Evolutionary conservation across 2,888 invertebrate species (phyloP), one percentile per base, ranked within the genome.

Genomic region (Hemistola chrysoprasaria): DNA sequence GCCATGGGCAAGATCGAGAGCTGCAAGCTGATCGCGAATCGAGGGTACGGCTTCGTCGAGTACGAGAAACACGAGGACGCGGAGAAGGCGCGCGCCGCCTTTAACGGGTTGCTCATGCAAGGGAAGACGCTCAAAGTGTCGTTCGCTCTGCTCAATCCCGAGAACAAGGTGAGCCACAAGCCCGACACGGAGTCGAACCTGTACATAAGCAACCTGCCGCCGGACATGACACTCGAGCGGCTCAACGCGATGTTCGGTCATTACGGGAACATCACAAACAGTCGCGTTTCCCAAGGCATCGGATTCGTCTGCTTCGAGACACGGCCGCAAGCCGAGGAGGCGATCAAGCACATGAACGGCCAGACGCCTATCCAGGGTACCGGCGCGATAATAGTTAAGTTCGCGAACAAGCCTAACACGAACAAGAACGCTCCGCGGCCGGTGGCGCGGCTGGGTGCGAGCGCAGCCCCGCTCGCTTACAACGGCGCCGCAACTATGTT

Each of bases 1-100:
- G 89, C 89, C 22, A 88, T 88, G 85, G 90, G 90, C 50, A 88
- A 88, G 61, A 89, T 90, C 50, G 89, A 88, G 62, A 88, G 89
- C 59, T 89, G 90, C 61, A 89, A 89, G 53, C 72, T 90, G 30
- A 89, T 89, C 53, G 87, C 89, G 6, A 89, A 90, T 65, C 74
- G 89, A 44, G 90, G 90, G 16, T 90, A 90, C 65, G 90, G 90
- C 6, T 90, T 90, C 59, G 89, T 90, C 31, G 90, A 90, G 56
- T 90, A 85, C 61, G 85, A 87, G 53, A 83, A 81, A 61, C 85
- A 86, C 71, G 89, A 90, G 78, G 89, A 90, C 69, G 90, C 90
- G 1, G 90, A 90, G 71, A 89, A 89, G 83, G 90, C 90, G 67
- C 80, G 90, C 47, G 67, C 75, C 38, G 87, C 90, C 25, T 90